Percentiles rank a stretch among this genome's conserved stretches.
These are phyloP conservation scores for Syrphus vitripennis DNA, from an alignment of 2,888 invertebrate species.

Conservation along the genomic window DNA sequence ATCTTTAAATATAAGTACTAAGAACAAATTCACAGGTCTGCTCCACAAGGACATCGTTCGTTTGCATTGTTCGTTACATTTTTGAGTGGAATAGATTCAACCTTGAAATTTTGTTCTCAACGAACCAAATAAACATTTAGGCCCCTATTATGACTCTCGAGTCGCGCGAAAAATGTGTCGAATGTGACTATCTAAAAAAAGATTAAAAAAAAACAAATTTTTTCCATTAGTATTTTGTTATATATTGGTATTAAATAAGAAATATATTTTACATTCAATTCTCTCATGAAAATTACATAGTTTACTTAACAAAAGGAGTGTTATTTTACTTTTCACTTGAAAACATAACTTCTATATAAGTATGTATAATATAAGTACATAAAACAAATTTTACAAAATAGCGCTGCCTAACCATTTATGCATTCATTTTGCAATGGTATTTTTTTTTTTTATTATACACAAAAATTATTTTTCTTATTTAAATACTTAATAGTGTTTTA, in stretches of 20 bases:
- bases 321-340: slow-evolving; percentile 27
- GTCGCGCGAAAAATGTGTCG: no score
- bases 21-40: no score
- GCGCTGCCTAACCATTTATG: slow-evolving; percentile 40
- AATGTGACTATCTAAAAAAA: no score
- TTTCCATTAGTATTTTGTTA: slow-evolving; percentile 41
- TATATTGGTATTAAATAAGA: slow-evolving; percentile 71
- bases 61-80: no score
- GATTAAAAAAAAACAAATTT: background rate
- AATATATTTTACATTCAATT: slow-evolving; percentile 69
- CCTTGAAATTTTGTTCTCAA: no score
- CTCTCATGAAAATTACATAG: slow-evolving; percentile 64
- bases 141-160: no score
- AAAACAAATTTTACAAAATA: slow-evolving; percentile 62
- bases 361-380: slow-evolving; percentile 39
- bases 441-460: slow-evolving; percentile 18
- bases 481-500: slow-evolving; percentile 25
- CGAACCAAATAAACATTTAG: no score
- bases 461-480: slow-evolving; percentile 23
- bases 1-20: no score
- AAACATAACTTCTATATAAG: slow-evolving; percentile 26
- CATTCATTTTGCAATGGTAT: background rate
- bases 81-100: no score
- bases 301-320: slow-evolving; percentile 62
- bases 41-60: no score